phyloP scores from a whole-genome alignment of 2,888 invertebrate genomes.

The Lasiommata megera region DNA sequence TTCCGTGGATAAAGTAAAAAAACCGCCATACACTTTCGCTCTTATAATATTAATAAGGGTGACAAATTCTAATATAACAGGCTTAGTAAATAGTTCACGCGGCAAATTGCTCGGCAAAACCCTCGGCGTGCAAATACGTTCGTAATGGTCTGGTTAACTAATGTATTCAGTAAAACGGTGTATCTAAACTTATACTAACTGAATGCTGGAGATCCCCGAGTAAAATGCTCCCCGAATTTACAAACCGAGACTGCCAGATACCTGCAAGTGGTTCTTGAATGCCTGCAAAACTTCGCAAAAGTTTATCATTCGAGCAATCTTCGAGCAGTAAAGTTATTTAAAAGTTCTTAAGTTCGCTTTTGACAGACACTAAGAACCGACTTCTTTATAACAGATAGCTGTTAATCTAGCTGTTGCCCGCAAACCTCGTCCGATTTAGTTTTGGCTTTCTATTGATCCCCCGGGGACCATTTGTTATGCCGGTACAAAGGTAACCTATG shows the following conservation, averaged over 20 bases:
- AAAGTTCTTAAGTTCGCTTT: neutral
- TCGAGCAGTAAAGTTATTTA: neutral
- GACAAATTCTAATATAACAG: neutral
- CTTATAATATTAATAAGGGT: neutral
- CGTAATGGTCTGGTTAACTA: neutral
- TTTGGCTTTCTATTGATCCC: too few relatives aligned
- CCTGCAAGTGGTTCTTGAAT: neutral
- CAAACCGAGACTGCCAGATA: neutral
- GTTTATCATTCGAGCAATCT: neutral
- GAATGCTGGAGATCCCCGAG: neutral
- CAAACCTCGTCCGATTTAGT: too few relatives aligned
- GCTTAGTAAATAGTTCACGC: neutral
- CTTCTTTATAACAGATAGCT: too few relatives aligned
- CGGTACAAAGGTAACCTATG: too few relatives aligned
- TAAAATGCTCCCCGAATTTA: neutral
- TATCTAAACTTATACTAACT: neutral
- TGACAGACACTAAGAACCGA: too few relatives aligned
- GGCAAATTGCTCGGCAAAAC: neutral
- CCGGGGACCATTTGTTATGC: too few relatives aligned
- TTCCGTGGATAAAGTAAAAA: too few relatives aligned
- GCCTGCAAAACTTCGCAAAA: neutral
- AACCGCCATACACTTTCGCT: neutral
- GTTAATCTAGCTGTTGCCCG: too few relatives aligned
- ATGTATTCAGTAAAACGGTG: neutral
- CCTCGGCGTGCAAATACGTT: neutral